Evolutionary conservation across 2,113 vertebrate species (phyloP), one percentile per base, ranked within the genome.

Genomic region (Salvator merianae): DNA sequence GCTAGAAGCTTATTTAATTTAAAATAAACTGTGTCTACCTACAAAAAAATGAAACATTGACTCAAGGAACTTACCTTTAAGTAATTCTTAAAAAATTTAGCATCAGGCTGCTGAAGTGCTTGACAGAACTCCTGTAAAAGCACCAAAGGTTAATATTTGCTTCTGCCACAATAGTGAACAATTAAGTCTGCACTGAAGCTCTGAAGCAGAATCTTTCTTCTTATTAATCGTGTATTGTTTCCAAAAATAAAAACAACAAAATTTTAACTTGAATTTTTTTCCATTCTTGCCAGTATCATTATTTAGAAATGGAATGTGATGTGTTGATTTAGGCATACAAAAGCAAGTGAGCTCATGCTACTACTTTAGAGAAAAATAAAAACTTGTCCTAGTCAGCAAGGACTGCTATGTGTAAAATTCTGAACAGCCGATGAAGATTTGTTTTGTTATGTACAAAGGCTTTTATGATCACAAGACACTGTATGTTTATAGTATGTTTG

Each of bases 41-140:
- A 3, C 43, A n/a, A 40, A 28, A 16, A 66, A 10, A 40, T 40
- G 18, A 26, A 89, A 80, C 76, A 5, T 47, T 38, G 76, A 79
- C 77, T 53, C 3, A 32, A 86, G 84, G 76, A 38, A 83, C 91
- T 91, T 94, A 99, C 99, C 98, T 99, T 99, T 89, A 99, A 96
- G 96, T 99, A 99, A 95, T 96, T 99, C 93, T 99, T 99, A 93
- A 99, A 97, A 85, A 99, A 97, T 96, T 99, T 99, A 91, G 97
- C 92, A 92, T 99, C 99, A 36, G 98, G 97, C 87, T 99, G 98
- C 93, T 99, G 97, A 91, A 99, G 96, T 50, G 98, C 98, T 91
- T 99, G 98, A 95, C 98, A 98, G 78, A 99, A 97, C 84, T 99
- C 98, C 97, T 98, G 85, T 59, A 84, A 55, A 24, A 88, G 4